Base-by-base conservation (phyloP, 2,888 invertebrate species). In the Parnassius mnemosyne region DNA sequence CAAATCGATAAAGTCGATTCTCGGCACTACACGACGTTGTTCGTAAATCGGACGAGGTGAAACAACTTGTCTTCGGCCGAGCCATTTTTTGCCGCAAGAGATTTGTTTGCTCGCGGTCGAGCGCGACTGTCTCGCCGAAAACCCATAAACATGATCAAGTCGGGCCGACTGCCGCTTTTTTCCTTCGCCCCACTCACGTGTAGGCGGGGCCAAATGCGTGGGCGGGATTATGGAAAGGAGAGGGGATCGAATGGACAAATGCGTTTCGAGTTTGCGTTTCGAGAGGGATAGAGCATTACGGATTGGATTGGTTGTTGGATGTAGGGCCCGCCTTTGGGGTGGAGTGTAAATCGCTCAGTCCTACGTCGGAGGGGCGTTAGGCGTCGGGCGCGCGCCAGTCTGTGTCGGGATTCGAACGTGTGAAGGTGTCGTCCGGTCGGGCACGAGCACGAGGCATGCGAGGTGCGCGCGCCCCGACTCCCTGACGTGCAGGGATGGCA, bases 111-210 rank as follows among this genome's bases (percentile, higher is more conserved):
- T 82, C 77, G 79, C 81, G 81, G 84, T 83, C 83, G 83, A 83
- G 81, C 83, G 81, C 81, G 84, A 84, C 86, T 86, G 88, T 86
- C 87, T 88, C 89, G 84, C 79, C 85, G 85, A 85, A 89, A 88
- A 86, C 86, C 87, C 90, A 91, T 91, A 91, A 92, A 91, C 89
- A 89, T 89, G 87, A 85, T 81, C 87, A 78, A 85, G 84, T 80
- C 85, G 76, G 77, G 72, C 79, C 81, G 82, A 84, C 83, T 87
- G 83, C 85, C 83, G 86, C 88, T 85, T 87, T 89, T 87, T 89
- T 87, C 88, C 84, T 83, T 76, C 66, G 81, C 77, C 69, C 79
- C 79, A 85, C 85, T 84, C 82, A 80, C 81, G 77, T 76, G 73
- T 75, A 74, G 89, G 89, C 81, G 86, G 85, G 59, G 60, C 64